Conservation (phyloP, 2,888 invertebrate species). For the Omphaloscelis lunosa region DNA sequence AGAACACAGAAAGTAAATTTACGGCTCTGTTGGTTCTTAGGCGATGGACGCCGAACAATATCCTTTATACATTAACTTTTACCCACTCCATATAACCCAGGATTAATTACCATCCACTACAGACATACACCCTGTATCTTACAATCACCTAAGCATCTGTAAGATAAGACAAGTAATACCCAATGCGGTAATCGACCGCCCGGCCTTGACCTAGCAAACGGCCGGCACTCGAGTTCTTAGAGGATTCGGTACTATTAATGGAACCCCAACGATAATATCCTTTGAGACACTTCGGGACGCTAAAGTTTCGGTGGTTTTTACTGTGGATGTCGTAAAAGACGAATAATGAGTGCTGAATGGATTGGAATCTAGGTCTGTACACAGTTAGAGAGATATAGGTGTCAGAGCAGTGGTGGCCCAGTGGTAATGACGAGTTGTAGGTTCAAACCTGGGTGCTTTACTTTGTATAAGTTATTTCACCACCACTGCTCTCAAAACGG, state of each 20-base stretch:
- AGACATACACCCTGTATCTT: not conserved
- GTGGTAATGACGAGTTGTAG: too few species aligned
- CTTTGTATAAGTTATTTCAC: too few species aligned
- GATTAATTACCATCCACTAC: not conserved
- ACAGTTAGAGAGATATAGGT: too few species aligned
- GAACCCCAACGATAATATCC: conserved; percentile 24
- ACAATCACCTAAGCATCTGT: not conserved
- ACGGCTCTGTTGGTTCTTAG: too few species aligned
- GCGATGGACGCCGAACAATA: too few species aligned
- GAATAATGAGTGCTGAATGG: not conserved
- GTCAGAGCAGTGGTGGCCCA: too few species aligned
- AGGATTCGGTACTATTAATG: conserved; percentile 24
- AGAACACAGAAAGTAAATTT: too few species aligned
- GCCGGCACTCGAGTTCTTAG: not conserved
- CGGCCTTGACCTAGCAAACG: conserved; percentile 18
- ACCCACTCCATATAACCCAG: not conserved
- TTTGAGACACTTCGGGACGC: conserved; percentile 3
- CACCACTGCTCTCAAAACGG: too few species aligned
- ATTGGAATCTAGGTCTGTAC: not conserved
- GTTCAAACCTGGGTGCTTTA: too few species aligned
- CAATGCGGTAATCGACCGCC: conserved; percentile 25
- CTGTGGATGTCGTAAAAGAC: conserved; percentile 10
- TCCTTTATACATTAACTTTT: not conserved
- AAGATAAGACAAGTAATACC: not conserved
- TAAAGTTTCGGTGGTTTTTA: conserved; percentile 28